phyloP scores from a whole-genome alignment of 2,888 invertebrate species.

The Dryomyza anilis region DNA sequence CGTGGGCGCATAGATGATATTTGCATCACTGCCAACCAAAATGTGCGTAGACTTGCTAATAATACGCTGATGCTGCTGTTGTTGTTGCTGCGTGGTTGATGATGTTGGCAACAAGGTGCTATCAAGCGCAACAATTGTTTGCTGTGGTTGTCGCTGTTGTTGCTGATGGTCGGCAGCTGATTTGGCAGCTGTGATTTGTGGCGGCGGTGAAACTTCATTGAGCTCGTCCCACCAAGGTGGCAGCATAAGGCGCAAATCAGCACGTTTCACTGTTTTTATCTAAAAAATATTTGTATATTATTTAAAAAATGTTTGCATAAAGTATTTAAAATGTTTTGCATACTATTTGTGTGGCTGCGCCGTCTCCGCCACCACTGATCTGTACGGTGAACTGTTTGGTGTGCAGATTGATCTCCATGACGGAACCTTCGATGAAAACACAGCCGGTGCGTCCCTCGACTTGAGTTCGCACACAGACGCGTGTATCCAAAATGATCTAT shows the following conservation, averaged over 20 bases:
- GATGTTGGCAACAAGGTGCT: no score
- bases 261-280: constrained; percentile 74
- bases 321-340: neutral
- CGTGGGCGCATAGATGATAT: constrained; percentile 41
- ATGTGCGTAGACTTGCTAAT: constrained; percentile 33
- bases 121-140: neutral
- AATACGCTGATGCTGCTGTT: constrained; percentile 32
- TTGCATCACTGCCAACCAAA: constrained; percentile 40
- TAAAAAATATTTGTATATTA: constrained; percentile 26
- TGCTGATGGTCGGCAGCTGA: neutral
- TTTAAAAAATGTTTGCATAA: neutral
- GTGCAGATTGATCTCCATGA: constrained; percentile 71
- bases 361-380: constrained; percentile 45
- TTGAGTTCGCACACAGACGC: constrained; percentile 79
- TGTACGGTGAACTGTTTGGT: constrained; percentile 74
- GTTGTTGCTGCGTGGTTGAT: constrained; percentile 33
- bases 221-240: constrained; percentile 98
- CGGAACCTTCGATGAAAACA: constrained; percentile 85
- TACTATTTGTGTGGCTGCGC: constrained; percentile 35
- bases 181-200: constrained; percentile 30
- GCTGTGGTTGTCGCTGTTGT: constrained; percentile 2
- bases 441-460: constrained; percentile 69
- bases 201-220: constrained; percentile 65
- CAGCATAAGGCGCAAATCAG: constrained; percentile 85
- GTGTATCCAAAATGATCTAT: constrained; percentile 77